Percentiles rank a stretch among this genome's conserved stretches.
phyloP scores from a whole-genome alignment of 2,888 invertebrate genomes.

The Lypha dubia region DNA sequence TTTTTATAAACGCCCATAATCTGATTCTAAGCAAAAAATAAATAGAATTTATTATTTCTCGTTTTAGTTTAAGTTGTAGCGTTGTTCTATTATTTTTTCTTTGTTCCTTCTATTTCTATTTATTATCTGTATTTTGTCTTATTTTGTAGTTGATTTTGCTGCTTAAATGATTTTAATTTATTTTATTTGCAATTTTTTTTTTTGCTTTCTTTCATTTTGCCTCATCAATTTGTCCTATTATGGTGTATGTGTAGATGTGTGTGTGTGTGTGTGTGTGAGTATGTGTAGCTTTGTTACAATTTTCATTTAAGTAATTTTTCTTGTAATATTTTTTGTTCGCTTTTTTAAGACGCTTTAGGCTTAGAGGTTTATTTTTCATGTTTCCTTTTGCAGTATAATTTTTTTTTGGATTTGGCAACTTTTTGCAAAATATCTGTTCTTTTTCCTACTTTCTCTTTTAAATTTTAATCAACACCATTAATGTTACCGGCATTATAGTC shows the following conservation, averaged over 20 bases:
- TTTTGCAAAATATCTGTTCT: slow-evolving; percentile 29
- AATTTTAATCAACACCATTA: slow-evolving; percentile 40
- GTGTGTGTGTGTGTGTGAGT: too few relatives aligned
- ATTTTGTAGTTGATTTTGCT: slow-evolving; percentile 27
- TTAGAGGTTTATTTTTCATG: slow-evolving; percentile 8
- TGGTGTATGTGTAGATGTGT: too few relatives aligned
- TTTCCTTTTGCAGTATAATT: neutral
- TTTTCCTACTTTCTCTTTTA: neutral
- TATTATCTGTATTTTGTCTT: neutral
- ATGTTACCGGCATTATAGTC: slow-evolving; percentile 9
- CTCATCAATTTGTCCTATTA: slow-evolving; percentile 50
- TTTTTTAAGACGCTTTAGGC: slow-evolving; percentile 46
- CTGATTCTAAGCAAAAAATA: slow-evolving; percentile 32
- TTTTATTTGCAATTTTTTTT: neutral
- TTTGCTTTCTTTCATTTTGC: neutral
- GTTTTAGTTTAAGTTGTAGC: slow-evolving; percentile 9
- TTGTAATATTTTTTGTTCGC: neutral
- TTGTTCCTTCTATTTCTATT: too few relatives aligned
- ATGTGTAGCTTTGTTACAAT: slow-evolving; percentile 21
- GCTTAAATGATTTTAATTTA: slow-evolving; percentile 10
- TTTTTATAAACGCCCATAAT: slow-evolving; percentile 64
- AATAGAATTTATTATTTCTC: slow-evolving; percentile 13
- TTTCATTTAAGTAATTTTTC: slow-evolving; percentile 57
- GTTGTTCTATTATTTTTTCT: neutral
- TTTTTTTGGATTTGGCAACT: slow-evolving; percentile 11